These are phyloP conservation scores for Pteromalus puparum DNA, from an alignment of 1,140 invertebrate genomes.

Conservation along the genomic window DNA sequence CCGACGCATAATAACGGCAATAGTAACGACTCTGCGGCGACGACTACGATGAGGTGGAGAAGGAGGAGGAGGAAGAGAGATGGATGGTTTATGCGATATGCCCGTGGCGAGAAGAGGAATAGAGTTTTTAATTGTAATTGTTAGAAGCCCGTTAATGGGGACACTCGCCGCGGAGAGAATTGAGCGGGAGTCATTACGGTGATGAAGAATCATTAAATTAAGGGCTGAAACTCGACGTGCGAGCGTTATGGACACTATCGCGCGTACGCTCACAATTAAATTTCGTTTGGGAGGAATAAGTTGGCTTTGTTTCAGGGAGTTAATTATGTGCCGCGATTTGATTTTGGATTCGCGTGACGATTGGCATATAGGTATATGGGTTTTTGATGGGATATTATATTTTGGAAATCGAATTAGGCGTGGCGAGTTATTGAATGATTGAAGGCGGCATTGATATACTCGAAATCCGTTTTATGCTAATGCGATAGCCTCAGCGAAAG, in stretches of 20 bases:
- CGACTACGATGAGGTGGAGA: neutral
- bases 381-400: too few relatives aligned
- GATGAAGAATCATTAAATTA: constrained; percentile 26
- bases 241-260: neutral
- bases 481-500: too few relatives aligned
- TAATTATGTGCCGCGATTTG: too few relatives aligned
- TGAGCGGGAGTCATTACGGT: neutral
- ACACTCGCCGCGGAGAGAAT: constrained; percentile 1
- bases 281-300: neutral
- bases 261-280: neutral
- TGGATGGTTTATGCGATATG: neutral
- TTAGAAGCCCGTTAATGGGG: constrained; percentile 13
- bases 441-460: too few relatives aligned
- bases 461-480: too few relatives aligned
- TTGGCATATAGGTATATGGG: too few relatives aligned
- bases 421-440: too few relatives aligned
- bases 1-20: constrained; percentile 13
- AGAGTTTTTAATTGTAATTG: constrained; percentile 36
- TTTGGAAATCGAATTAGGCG: too few relatives aligned
- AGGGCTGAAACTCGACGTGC: neutral
- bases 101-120: neutral
- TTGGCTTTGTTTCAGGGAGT: neutral
- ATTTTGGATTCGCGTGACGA: too few relatives aligned
- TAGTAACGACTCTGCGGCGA: neutral
- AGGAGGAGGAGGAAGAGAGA: neutral